Evolutionary conservation across 30 jellyfish, hydroid and myxozoan species (phyloP), one percentile per base, ranked within the genome.

Genomic region (Cassiopea xamachana): DNA sequence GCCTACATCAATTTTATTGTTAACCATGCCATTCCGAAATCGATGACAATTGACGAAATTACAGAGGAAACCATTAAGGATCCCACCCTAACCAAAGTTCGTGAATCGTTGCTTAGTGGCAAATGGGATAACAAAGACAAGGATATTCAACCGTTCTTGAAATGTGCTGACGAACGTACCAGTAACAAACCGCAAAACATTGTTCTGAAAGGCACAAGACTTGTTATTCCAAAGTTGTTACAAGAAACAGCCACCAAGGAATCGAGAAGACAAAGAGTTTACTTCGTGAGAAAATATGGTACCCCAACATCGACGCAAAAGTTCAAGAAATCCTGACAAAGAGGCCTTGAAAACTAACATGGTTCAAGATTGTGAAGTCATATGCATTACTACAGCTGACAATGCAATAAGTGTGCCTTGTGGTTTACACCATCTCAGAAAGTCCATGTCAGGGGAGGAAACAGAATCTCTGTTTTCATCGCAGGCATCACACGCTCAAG

Each of bases 281-380:
- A 27, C 39, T 27, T 27, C 39, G 39, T 27, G 39, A 27, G 39
- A 27, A 27, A 27, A 27, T 27, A 27, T 27, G 39, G 39, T 27
- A 27, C 39, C 39, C 39, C 39, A 27, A 27, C 39, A 27, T 27
- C 39, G 39, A 27, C 39, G 39, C 39, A 27, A 27, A 27, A 27
- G 39, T 27, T 27, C 39, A 27, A 27, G 39, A 27, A 27, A 27
- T 27, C 85, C 92, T 7, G 85, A 70, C 85, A 68, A 2, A 72
- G 85, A 70, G 19, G 74, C 85, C n/a, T 72, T 83, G 84, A 83
- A 70, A 69, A 46, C 72, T 2, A 43, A 45, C 75, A 83, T 83
- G 77, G 92, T 83, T 48, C 92, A 83, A 48, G 92, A 83, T 64
- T 48, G 77, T 16, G 92, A 83, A 70, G 85, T 70, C 10, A 43